A percentile compares a stretch with the other conserved stretches of the same genome.
Conservation (phyloP, 1,140 invertebrate species). For the Asobara japonica region DNA sequence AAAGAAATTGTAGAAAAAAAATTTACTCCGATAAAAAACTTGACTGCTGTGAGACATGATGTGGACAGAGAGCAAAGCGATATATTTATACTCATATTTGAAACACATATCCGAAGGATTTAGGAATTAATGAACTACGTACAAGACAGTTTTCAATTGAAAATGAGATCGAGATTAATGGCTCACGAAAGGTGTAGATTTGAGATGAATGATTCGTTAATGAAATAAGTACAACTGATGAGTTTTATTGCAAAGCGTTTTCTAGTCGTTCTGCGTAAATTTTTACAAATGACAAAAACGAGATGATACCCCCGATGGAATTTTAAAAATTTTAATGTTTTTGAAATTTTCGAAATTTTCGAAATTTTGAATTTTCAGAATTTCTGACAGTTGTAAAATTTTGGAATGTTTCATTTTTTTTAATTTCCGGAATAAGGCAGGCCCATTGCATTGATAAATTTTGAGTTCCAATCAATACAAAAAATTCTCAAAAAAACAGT, state of each 20-base stretch:
- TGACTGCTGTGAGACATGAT: not conserved
- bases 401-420: no score
- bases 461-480: no score
- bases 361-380: no score
- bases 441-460: no score
- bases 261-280: not conserved
- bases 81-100: conserved; percentile 46
- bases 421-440: no score
- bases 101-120: conserved; percentile 50
- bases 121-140: conserved; percentile 39
- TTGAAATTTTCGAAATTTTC: no score
- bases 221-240: not conserved
- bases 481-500: no score
- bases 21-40: not conserved
- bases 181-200: not conserved
- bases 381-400: no score
- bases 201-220: not conserved
- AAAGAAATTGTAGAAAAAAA: not conserved
- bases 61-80: not conserved
- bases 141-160: conserved; percentile 36
- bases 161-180: not conserved
- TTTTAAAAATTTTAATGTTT: no score
- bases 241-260: not conserved
- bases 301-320: no score
- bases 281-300: no score